These are phyloP conservation scores for Aphelenchoides besseyi DNA, from an alignment of 1,140 invertebrate species.

Conservation along the genomic window DNA sequence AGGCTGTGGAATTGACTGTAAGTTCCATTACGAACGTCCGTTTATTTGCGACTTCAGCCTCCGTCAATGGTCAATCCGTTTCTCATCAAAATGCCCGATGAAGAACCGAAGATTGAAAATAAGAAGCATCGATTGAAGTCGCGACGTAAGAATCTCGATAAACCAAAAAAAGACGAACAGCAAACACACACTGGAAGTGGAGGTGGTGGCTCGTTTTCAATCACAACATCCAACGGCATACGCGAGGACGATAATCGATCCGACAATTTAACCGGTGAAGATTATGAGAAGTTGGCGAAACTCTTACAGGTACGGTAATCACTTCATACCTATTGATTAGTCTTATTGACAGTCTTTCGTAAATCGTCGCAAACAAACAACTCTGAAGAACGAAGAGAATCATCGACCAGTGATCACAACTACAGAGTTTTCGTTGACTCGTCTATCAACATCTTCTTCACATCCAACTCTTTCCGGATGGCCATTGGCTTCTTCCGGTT, in stretches of 20 bases:
- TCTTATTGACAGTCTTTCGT: slow-evolving; percentile 17
- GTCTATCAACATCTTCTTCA: neutral
- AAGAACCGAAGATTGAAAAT: neutral
- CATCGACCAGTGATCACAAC: neutral
- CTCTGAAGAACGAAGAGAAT: slow-evolving; percentile 20
- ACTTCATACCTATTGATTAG: slow-evolving; percentile 10
- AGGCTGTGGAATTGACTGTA: slow-evolving; percentile 10
- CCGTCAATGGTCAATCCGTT: slow-evolving; percentile 10
- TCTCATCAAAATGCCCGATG: slow-evolving; percentile 1
- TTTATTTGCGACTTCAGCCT: neutral
- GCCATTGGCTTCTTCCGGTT: neutral
- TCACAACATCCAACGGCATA: neutral
- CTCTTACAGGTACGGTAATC: slow-evolving; percentile 39
- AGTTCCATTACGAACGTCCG: neutral
- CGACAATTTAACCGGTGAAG: slow-evolving; percentile 30
- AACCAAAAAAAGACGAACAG: slow-evolving; percentile 13
- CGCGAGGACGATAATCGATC: slow-evolving; percentile 16
- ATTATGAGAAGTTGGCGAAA: slow-evolving; percentile 44
- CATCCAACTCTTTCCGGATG: neutral
- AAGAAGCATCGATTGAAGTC: neutral
- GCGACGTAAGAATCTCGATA: slow-evolving; percentile 10
- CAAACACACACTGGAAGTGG: neutral
- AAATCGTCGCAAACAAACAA: neutral
- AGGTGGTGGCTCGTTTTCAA: neutral
- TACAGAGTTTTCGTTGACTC: neutral